phyloP scores from a whole-genome alignment of 2,797 vertebrate species.

The Hozukius guyotensis region DNA sequence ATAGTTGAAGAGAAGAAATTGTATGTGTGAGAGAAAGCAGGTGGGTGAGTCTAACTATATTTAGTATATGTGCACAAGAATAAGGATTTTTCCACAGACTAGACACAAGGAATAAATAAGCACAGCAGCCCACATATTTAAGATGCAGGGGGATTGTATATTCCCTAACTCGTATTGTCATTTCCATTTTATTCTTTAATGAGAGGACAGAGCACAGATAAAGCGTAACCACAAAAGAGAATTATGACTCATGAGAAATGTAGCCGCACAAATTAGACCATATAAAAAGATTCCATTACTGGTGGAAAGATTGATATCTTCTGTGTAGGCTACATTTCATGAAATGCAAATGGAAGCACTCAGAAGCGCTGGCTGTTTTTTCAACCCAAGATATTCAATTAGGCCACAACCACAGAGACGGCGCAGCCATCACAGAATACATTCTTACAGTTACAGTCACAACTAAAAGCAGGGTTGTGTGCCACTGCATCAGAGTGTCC shows the following conservation, averaged over 20 bases:
- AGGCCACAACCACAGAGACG: conserved; percentile 45
- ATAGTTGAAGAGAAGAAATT: background rate
- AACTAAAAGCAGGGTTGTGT: conserved; percentile 5
- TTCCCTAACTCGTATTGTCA: background rate
- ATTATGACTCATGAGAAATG: conserved; percentile 48
- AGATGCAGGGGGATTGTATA: background rate
- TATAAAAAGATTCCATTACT: conserved; percentile 74
- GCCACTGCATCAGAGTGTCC: background rate
- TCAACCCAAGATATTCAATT: conserved; percentile 60
- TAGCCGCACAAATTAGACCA: conserved; percentile 56
- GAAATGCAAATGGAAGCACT: conserved; percentile 57
- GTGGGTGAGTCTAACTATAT: background rate
- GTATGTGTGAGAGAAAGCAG: background rate
- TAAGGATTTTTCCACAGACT: background rate
- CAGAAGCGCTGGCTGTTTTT: conserved; percentile 24
- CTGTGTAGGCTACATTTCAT: conserved; percentile 43
- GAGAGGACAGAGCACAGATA: conserved; percentile 44
- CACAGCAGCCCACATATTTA: background rate
- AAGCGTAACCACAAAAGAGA: conserved; percentile 42
- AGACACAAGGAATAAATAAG: background rate
- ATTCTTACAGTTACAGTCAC: conserved; percentile 17
- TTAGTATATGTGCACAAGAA: conserved; percentile 3
- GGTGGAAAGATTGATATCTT: conserved; percentile 58
- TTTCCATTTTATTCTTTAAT: conserved; percentile 56
- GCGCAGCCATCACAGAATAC: conserved; percentile 10